Percentiles rank a stretch among this genome's conserved stretches.
phyloP scores from a whole-genome alignment of 2,888 invertebrate species.

The Thera britannica region DNA sequence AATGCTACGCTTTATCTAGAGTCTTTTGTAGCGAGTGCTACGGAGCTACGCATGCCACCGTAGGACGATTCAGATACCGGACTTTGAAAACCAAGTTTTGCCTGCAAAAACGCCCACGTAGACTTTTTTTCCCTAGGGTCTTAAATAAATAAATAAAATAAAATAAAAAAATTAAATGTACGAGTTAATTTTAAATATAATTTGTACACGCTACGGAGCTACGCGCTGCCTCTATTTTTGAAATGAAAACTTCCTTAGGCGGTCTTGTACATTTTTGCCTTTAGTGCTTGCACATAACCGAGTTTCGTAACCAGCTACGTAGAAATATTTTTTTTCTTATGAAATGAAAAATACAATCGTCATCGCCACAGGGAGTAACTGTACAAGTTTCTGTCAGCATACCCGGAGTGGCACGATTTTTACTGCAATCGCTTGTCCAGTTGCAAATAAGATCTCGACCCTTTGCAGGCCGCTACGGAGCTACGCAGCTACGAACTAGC shows the following conservation, averaged over 20 bases:
- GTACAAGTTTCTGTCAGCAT: too few species aligned
- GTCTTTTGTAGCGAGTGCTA: constrained; percentile 35
- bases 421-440: not conserved
- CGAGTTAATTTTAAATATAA: not conserved
- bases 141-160: too few species aligned
- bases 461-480: constrained; percentile 2
- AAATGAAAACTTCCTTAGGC: not conserved
- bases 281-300: too few species aligned
- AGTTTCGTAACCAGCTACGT: too few species aligned
- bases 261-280: too few species aligned
- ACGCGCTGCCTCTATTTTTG: not conserved
- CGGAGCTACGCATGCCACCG: constrained; percentile 28
- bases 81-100: not conserved
- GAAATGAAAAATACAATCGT: too few species aligned
- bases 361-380: too few species aligned
- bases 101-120: not conserved
- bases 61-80: constrained; percentile 18
- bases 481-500: constrained; percentile 37
- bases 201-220: constrained; percentile 30
- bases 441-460: not conserved
- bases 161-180: too few species aligned
- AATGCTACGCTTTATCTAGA: constrained; percentile 38
- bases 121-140: not conserved
- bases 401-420: too few species aligned
- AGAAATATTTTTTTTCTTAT: too few species aligned